Conservation (phyloP, 2,113 vertebrate species). For the Phainopepla nitens region DNA sequence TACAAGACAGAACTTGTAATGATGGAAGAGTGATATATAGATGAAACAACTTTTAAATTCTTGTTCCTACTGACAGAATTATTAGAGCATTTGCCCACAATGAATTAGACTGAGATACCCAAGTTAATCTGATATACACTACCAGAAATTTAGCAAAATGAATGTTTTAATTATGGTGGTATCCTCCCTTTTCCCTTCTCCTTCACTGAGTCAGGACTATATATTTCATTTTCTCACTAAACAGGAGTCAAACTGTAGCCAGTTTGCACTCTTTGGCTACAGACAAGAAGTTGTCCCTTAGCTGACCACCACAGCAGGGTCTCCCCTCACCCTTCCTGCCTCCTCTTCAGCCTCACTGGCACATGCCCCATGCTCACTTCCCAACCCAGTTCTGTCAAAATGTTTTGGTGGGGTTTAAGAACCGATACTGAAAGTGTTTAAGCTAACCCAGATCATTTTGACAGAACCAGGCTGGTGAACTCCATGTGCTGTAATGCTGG, state of each 20-base stretch:
- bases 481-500: neutral
- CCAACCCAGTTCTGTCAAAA: conserved; percentile 8
- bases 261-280: neutral
- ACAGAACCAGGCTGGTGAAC: conserved; percentile 52
- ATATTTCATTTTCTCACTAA: neutral
- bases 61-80: neutral
- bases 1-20: neutral
- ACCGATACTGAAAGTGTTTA: neutral
- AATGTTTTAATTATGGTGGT: neutral
- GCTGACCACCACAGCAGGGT: neutral
- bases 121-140: neutral
- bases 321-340: neutral
- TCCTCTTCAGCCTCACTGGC: neutral
- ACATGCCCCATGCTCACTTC: neutral
- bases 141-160: neutral
- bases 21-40: neutral
- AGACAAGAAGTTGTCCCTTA: neutral
- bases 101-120: neutral
- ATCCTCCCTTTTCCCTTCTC: neutral
- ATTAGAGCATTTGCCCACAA: neutral
- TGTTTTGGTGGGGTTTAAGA: neutral
- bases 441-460: conserved; percentile 32
- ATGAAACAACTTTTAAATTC: neutral
- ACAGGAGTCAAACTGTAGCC: neutral
- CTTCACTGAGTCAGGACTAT: neutral